A percentile compares a stretch with the other conserved stretches of the same genome.
These are phyloP conservation scores for Drosophila funebris DNA, from an alignment of 1,140 invertebrate species.

Conservation along the genomic window DNA sequence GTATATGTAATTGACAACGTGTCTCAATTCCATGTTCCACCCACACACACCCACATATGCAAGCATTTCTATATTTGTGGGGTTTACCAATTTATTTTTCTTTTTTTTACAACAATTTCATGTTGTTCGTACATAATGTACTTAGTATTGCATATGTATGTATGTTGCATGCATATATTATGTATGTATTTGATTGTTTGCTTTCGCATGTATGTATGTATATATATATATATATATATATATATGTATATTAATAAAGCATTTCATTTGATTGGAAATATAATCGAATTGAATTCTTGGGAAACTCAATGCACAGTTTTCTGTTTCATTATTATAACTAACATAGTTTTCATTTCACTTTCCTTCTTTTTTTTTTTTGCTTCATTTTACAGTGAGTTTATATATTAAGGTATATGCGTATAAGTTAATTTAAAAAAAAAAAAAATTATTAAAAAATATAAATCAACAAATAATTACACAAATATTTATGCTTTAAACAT, in stretches of 20 bases:
- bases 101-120: conserved; percentile 13
- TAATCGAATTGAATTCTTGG: conserved; percentile 27
- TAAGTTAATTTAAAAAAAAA: conserved; percentile 34
- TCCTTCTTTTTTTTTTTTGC: conserved; percentile 7
- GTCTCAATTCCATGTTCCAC: conserved; percentile 10
- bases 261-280: conserved; percentile 12
- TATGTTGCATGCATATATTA: conserved; percentile 8
- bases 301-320: conserved; percentile 20
- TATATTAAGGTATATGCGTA: conserved; percentile 29
- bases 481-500: conserved; percentile 33
- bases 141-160: conserved; percentile 19
- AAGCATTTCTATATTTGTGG: neutral
- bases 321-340: conserved; percentile 17
- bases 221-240: conserved; percentile 8
- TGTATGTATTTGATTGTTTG: conserved; percentile 8
- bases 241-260: conserved; percentile 21
- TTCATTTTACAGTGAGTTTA: conserved; percentile 38
- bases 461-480: conserved; percentile 47
- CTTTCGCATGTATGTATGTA: neutral
- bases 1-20: conserved; percentile 25
- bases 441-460: neutral
- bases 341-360: conserved; percentile 1
- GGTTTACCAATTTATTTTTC: neutral
- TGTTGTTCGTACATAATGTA: conserved; percentile 20
- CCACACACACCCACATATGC: neutral